Evolutionary conservation across 2,888 invertebrate genomes (phyloP).

Genomic region (Harpalus rufipes): DNA sequence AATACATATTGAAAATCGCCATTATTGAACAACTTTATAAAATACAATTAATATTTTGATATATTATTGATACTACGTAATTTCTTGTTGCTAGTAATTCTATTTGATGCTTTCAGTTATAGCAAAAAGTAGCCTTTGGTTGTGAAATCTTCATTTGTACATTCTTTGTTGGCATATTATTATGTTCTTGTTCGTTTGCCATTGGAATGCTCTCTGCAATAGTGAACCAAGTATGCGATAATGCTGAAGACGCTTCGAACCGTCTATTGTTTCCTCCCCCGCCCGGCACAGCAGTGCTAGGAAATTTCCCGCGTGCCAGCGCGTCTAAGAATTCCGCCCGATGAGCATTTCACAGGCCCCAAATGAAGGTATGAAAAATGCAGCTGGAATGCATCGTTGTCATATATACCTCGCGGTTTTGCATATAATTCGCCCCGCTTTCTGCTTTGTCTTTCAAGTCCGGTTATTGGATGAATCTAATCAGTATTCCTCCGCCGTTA

Average conservation of each 20-base stretch:
- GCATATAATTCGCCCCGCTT: constrained; percentile 39
- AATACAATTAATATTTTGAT: too few species aligned
- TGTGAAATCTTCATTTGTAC: constrained; percentile 34
- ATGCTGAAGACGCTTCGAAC: constrained; percentile 47
- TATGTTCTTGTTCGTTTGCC: constrained; percentile 52
- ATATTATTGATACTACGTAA: too few species aligned
- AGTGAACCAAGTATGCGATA: constrained; percentile 52
- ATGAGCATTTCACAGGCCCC: constrained; percentile 71
- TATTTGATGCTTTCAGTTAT: too few species aligned
- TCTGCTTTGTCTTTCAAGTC: constrained; percentile 18
- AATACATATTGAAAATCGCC: too few species aligned
- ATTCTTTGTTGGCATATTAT: constrained; percentile 46
- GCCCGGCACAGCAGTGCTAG: not conserved
- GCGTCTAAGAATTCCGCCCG: constrained; percentile 72
- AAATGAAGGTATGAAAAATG: constrained; percentile 72
- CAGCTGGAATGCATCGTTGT: constrained; percentile 47
- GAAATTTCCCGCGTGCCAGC: constrained; percentile 65
- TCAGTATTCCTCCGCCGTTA: constrained; percentile 52
- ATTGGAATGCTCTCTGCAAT: constrained; percentile 44
- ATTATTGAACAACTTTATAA: too few species aligned
- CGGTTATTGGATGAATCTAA: constrained; percentile 55
- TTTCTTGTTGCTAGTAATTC: too few species aligned
- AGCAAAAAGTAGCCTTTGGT: not conserved
- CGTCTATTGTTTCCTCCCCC: constrained; percentile 30
- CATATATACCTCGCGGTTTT: constrained; percentile 23